Percentiles rank a stretch among this genome's conserved stretches.
Evolutionary conservation across 2,888 invertebrate species (phyloP).

Genomic region (Eudemis profundana): DNA sequence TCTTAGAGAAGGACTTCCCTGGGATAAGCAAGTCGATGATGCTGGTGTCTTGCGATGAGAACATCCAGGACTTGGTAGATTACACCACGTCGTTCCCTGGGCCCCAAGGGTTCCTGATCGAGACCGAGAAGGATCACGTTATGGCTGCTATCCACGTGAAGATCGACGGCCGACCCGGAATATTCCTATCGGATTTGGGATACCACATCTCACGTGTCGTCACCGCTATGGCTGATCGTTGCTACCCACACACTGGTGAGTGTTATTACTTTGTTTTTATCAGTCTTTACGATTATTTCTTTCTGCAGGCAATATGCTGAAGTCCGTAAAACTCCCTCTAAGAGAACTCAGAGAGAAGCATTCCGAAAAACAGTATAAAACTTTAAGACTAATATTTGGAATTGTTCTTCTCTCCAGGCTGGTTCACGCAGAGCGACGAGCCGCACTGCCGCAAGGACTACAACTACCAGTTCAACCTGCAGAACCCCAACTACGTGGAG

Average conservation of each 20-base stretch:
- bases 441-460: constrained; percentile 92
- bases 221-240: constrained; percentile 94
- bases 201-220: constrained; percentile 95
- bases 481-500: constrained; percentile 91
- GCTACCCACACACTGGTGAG: constrained; percentile 95
- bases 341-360: too few relatives aligned
- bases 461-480: constrained; percentile 90
- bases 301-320: too few relatives aligned
- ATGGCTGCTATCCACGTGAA: constrained; percentile 91
- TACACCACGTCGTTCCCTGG: constrained; percentile 87
- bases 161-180: constrained; percentile 90
- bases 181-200: constrained; percentile 94
- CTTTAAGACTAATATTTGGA: too few relatives aligned
- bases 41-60: constrained; percentile 96
- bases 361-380: too few relatives aligned
- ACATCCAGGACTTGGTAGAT: constrained; percentile 87
- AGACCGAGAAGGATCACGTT: constrained; percentile 95
- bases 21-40: constrained; percentile 88
- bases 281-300: too few relatives aligned
- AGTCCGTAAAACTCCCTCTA: too few relatives aligned
- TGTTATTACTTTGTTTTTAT: constrained; percentile 18
- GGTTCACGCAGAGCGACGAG: constrained; percentile 94
- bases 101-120: constrained; percentile 85
- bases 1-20: constrained; percentile 87
- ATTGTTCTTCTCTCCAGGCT: constrained; percentile 84